Evolutionary conservation across 2,888 invertebrate genomes (phyloP).

Genomic region (Cosmia pyralina): DNA sequence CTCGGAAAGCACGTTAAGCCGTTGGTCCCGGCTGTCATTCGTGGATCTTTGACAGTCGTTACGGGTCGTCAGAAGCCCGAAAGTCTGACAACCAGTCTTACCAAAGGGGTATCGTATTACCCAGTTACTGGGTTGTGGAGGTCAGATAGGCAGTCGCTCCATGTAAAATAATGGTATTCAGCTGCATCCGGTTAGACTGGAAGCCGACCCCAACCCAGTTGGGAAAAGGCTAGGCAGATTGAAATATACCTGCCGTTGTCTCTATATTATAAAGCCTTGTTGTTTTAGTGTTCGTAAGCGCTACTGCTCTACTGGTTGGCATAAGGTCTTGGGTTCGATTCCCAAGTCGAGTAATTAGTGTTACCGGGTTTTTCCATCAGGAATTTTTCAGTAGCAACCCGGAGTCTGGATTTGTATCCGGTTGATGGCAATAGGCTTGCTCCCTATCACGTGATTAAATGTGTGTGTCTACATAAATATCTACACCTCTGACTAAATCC

Average conservation of each 20-base stretch:
- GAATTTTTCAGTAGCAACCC: neutral
- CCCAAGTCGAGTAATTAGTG: neutral
- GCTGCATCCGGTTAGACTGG: too few species aligned
- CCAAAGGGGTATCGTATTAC: too few species aligned
- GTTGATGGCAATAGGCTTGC: neutral
- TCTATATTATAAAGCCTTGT: neutral
- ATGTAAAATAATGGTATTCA: too few species aligned
- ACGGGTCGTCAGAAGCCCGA: too few species aligned
- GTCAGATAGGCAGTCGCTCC: too few species aligned
- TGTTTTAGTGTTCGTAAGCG: neutral
- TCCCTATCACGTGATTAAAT: neutral
- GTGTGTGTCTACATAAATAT: neutral
- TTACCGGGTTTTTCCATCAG: neutral
- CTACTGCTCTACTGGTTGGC: neutral
- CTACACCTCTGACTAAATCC: neutral
- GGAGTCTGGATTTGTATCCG: neutral
- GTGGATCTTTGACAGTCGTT: too few species aligned
- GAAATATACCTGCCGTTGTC: neutral
- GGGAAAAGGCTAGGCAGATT: too few species aligned
- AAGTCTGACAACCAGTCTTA: too few species aligned
- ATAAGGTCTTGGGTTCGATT: neutral
- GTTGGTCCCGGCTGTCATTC: too few species aligned
- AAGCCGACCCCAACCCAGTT: too few species aligned
- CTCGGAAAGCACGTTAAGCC: too few species aligned
- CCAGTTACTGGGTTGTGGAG: too few species aligned